These are phyloP conservation scores for Gobius niger DNA, from an alignment of 2,113 vertebrate species.

Conservation along the genomic window DNA sequence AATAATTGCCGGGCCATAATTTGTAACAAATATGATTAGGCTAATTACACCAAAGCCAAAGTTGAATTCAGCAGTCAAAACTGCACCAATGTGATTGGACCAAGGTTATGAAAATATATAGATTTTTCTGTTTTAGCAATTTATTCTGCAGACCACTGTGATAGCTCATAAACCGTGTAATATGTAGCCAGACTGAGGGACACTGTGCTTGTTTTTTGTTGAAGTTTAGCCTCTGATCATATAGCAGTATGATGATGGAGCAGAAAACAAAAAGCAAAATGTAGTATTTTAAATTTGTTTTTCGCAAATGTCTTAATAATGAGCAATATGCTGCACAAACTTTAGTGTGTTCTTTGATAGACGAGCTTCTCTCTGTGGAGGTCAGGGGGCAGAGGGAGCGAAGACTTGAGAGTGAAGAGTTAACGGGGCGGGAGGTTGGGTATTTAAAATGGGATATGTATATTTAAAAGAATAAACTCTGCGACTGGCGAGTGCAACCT, in stretches of 20 bases:
- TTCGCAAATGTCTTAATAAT: conserved; percentile 79
- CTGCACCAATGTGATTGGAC: conserved; percentile 24
- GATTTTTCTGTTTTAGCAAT: conserved; percentile 12
- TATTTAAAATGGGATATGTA: conserved; percentile 78
- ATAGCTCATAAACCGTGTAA: conserved; percentile 20
- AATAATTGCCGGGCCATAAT: not conserved
- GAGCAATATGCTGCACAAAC: conserved; percentile 79
- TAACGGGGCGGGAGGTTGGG: conserved; percentile 45
- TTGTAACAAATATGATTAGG: not conserved
- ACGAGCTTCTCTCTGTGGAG: conserved; percentile 56
- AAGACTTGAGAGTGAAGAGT: conserved; percentile 29
- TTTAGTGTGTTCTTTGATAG: conserved; percentile 71
- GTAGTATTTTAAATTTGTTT: conserved; percentile 77
- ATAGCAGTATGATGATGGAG: conserved; percentile 48
- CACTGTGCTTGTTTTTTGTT: conserved; percentile 62
- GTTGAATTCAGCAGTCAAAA: not conserved
- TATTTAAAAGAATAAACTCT: conserved; percentile 80
- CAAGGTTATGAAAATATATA: not conserved
- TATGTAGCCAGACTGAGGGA: conserved; percentile 74
- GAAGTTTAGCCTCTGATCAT: conserved; percentile 47
- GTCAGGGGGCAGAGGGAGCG: conserved; percentile 17
- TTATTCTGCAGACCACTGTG: conserved; percentile 41
- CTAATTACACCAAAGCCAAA: not conserved
- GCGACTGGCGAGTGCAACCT: conserved; percentile 61
- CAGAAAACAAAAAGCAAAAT: conserved; percentile 47